Evolutionary conservation across 2,888 invertebrate species (phyloP).

Genomic region (Dromius quadrimaculatus): DNA sequence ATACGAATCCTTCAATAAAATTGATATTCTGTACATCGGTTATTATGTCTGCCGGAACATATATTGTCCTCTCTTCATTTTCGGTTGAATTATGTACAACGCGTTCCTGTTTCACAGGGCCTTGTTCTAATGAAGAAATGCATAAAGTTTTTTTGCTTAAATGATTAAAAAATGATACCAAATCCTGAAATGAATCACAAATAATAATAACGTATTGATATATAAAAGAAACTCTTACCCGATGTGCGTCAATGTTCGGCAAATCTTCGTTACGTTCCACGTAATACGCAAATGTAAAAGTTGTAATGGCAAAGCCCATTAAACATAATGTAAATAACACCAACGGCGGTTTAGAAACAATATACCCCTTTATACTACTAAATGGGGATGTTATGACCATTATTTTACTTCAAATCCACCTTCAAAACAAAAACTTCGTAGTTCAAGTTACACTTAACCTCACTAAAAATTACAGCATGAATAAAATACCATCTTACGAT

Average conservation of each 20-base stretch:
- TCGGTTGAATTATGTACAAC: conserved; percentile 14
- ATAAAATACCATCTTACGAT: conserved; percentile 33
- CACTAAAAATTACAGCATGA: not conserved
- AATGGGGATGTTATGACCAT: conserved; percentile 49
- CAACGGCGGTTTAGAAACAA: conserved; percentile 53
- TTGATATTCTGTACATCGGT: conserved; percentile 27
- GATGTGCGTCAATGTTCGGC: conserved; percentile 52
- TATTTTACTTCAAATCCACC: conserved; percentile 29
- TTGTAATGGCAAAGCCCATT: conserved; percentile 54
- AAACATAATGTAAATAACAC: conserved; percentile 55
- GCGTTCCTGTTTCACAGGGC: not conserved
- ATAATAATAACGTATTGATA: not conserved
- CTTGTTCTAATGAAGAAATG: conserved; percentile 29
- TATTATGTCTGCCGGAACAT: conserved; percentile 26
- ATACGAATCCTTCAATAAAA: conserved; percentile 29
- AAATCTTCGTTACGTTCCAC: conserved; percentile 53
- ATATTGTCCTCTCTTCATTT: conserved; percentile 28
- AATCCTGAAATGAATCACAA: conserved; percentile 28
- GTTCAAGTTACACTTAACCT: conserved; percentile 8
- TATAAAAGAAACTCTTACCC: conserved; percentile 46
- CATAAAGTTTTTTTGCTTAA: conserved; percentile 42
- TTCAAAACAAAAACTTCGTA: conserved; percentile 14
- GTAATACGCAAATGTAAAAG: conserved; percentile 55
- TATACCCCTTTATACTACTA: conserved; percentile 44
- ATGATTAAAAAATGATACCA: conserved; percentile 26